Conservation (phyloP, 2,888 invertebrate genomes). For the Lamellibrachia satsuma region DNA sequence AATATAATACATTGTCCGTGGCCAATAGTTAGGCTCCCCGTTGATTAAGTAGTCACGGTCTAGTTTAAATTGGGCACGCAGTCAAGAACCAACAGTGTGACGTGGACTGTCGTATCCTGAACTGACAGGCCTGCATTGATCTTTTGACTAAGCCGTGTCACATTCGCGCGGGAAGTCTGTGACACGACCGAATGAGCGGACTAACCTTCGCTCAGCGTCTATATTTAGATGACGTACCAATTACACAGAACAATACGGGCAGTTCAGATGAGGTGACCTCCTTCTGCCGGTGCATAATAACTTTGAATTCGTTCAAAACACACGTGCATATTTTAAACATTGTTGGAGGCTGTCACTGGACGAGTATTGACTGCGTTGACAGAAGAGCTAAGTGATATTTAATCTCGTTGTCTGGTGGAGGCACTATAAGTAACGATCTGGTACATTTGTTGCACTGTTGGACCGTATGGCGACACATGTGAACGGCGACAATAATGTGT, state of each 20-base stretch:
- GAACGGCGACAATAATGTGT: neutral
- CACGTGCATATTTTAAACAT: neutral
- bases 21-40: no score
- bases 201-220: neutral
- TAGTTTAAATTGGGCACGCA: neutral
- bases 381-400: no score
- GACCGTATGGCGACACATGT: neutral
- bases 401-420: no score
- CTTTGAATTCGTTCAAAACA: neutral
- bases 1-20: no score
- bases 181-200: neutral
- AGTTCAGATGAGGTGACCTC: neutral
- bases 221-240: neutral
- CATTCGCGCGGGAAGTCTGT: neutral
- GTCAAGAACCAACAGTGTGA: neutral
- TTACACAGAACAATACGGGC: neutral
- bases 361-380: no score
- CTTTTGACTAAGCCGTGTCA: neutral
- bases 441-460: no score
- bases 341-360: no score
- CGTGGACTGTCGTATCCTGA: neutral
- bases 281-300: no score
- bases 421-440: no score
- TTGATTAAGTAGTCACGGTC: neutral
- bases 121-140: neutral